Percentiles rank a stretch among this genome's conserved stretches.
These are phyloP conservation scores for Berghia stephanieae DNA, from an alignment of 1,140 invertebrate species.

Conservation along the genomic window DNA sequence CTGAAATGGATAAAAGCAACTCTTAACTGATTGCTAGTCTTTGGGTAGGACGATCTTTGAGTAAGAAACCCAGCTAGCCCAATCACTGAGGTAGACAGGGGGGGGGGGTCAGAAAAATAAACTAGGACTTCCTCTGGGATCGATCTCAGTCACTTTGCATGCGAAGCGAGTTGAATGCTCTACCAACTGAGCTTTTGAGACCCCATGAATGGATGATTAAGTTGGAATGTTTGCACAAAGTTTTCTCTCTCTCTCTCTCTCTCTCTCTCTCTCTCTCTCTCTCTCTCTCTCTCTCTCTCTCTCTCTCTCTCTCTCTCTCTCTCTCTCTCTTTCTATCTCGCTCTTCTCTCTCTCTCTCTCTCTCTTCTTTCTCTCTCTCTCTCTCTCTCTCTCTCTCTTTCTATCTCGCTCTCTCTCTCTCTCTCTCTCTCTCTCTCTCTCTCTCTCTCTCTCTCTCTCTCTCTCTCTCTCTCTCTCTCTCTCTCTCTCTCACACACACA, in stretches of 20 bases:
- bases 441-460: constrained; percentile 31
- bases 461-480: constrained; percentile 6
- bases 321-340: neutral
- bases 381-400: neutral
- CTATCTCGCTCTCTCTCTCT: neutral
- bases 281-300: neutral
- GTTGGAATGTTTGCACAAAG: no score
- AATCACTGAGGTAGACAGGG: no score
- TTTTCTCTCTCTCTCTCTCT: neutral
- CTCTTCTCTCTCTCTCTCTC: neutral
- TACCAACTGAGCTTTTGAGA: no score
- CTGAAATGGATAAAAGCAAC: no score
- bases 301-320: neutral
- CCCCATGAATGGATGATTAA: no score
- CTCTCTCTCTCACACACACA: constrained; percentile 9
- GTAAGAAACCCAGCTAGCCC: no score
- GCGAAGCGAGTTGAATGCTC: no score
- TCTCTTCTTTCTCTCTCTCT: neutral
- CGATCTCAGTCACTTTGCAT: no score
- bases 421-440: neutral
- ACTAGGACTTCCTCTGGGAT: no score
- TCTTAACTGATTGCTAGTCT: no score
- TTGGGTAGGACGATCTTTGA: no score
- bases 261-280: neutral
- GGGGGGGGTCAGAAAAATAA: no score